Percentiles rank a stretch among this genome's conserved stretches.
These are phyloP conservation scores for Antechinus stuartii DNA, from an alignment of 2,113 vertebrate genomes.

Conservation along the genomic window DNA sequence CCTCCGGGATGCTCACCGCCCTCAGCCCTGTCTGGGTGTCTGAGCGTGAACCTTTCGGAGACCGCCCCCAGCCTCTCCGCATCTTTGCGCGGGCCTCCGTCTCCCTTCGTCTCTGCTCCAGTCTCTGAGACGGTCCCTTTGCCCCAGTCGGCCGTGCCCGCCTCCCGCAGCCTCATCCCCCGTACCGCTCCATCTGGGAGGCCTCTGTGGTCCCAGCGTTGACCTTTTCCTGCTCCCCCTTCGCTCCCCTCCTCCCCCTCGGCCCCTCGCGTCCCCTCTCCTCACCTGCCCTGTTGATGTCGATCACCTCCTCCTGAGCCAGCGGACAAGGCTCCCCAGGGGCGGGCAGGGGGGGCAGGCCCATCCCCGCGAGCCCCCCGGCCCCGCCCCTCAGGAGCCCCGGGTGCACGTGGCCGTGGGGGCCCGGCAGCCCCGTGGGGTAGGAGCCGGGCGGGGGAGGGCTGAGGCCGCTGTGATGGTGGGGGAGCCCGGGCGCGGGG, in stretches of 20 bases:
- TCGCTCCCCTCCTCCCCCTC: accelerated
- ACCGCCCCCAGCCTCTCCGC: too few species aligned
- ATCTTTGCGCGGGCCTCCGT: neutral
- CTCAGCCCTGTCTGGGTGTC: neutral
- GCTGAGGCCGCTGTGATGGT: conserved; percentile 82
- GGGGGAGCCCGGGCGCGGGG: conserved; percentile 71
- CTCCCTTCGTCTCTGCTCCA: neutral
- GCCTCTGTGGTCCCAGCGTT: neutral
- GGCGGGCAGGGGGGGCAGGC: conserved; percentile 80
- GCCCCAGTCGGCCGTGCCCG: neutral
- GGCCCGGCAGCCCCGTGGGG: conserved; percentile 88
- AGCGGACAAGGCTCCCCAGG: conserved; percentile 90
- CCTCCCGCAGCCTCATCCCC: neutral
- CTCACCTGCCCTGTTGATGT: conserved; percentile 90
- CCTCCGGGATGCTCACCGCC: neutral
- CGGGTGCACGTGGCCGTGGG: conserved; percentile 72
- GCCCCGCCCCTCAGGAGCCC: conserved; percentile 84
- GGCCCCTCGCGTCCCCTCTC: neutral
- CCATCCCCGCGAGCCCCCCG: conserved; percentile 86
- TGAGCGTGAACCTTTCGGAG: neutral
- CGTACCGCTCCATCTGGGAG: accelerated
- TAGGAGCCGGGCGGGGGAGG: conserved; percentile 86
- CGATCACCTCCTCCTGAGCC: conserved; percentile 96
- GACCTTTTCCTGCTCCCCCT: neutral
- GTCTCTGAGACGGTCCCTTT: neutral